Percentiles rank a stretch among this genome's conserved stretches.
phyloP scores from a whole-genome alignment of 2,888 invertebrate species.

The Allophyes oxyacanthae region DNA sequence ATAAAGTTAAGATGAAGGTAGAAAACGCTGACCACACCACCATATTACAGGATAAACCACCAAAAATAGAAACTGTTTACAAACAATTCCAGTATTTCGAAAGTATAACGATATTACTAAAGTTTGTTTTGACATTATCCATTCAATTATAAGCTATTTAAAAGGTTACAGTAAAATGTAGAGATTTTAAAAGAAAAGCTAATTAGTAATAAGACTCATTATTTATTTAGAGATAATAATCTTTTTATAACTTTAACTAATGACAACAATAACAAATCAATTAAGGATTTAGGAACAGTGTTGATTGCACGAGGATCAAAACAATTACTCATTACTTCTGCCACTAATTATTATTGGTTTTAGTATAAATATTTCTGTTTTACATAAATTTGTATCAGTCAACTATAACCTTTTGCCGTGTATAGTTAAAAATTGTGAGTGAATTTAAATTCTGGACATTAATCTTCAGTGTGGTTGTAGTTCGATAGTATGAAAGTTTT shows the following conservation, averaged over 20 bases:
- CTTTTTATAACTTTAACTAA: slow-evolving; percentile 16
- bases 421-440: slow-evolving; percentile 11
- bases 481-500: not conserved
- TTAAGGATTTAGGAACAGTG: slow-evolving; percentile 6
- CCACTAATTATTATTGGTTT: slow-evolving; percentile 22
- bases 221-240: not conserved
- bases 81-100: too few relatives aligned
- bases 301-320: slow-evolving; percentile 7
- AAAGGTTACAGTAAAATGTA: too few relatives aligned
- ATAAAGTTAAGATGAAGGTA: too few relatives aligned
- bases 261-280: slow-evolving; percentile 33
- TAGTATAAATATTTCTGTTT: slow-evolving; percentile 40
- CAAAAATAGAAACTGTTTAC: too few relatives aligned
- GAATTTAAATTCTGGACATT: not conserved
- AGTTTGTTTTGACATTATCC: too few relatives aligned
- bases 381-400: slow-evolving; percentile 32
- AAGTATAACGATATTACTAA: too few relatives aligned
- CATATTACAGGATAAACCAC: too few relatives aligned
- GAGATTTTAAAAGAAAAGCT: not conserved
- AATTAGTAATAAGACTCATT: slow-evolving; percentile 5
- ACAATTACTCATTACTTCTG: slow-evolving; percentile 19
- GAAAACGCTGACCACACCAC: too few relatives aligned
- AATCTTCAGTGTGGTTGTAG: not conserved
- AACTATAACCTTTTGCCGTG: slow-evolving; percentile 2
- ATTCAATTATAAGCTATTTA: too few relatives aligned